These are phyloP conservation scores for Plecturocebus donacophilus DNA, from an alignment of 2,113 vertebrate genomes.

Conservation along the genomic window DNA sequence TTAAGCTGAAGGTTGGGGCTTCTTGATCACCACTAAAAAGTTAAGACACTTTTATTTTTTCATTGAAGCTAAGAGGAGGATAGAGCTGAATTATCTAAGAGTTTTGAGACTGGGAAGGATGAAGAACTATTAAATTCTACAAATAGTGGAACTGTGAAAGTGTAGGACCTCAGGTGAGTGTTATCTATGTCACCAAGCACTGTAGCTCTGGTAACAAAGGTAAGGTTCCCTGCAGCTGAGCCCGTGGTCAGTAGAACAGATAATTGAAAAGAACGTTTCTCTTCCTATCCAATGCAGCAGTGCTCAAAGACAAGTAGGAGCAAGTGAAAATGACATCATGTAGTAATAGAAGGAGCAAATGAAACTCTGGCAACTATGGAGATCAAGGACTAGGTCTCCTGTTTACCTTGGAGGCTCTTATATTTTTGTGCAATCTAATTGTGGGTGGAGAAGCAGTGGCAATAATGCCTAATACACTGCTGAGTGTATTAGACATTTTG, in stretches of 20 bases:
- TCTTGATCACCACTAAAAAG: neutral
- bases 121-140: neutral
- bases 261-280: neutral
- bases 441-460: neutral
- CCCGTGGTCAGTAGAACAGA: neutral
- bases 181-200: neutral
- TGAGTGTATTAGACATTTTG: neutral
- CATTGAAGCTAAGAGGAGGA: neutral
- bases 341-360: neutral
- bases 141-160: neutral
- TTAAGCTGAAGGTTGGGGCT: neutral
- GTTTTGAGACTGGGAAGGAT: neutral
- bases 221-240: neutral
- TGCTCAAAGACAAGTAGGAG: neutral
- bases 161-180: neutral
- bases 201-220: neutral
- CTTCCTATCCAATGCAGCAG: neutral
- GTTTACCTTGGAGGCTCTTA: neutral
- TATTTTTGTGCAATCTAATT: neutral
- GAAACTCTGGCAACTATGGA: neutral
- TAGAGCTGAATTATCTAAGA: neutral
- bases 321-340: neutral
- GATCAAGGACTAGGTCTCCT: neutral
- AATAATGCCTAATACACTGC: neutral
- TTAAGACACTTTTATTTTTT: constrained; percentile 13